phyloP scores from a whole-genome alignment of 1,140 invertebrate species.

The Macrosteles quadrilineatus region DNA sequence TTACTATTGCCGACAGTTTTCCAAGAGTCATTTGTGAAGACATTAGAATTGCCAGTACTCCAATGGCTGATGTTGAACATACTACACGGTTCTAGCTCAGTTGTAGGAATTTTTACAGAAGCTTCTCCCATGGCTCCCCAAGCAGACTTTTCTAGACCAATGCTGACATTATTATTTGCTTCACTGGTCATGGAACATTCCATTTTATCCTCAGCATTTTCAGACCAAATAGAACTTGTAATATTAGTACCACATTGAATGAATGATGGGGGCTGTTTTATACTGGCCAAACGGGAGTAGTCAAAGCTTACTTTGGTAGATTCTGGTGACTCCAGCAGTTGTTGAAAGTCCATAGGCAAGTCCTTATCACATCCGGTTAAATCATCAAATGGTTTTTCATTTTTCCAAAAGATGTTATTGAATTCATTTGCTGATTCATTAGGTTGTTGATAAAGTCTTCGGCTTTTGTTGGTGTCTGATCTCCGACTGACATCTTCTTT shows the following conservation, averaged over 20 bases:
- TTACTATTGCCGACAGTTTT: background rate
- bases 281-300: background rate
- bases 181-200: slow-evolving; percentile 12
- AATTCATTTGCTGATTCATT: slow-evolving; percentile 62
- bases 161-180: background rate
- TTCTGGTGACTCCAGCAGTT: slow-evolving; percentile 57
- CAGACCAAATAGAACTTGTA: slow-evolving; percentile 52
- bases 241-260: slow-evolving; percentile 52
- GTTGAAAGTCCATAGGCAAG: slow-evolving; percentile 58
- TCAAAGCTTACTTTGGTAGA: slow-evolving; percentile 32
- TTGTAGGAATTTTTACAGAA: background rate
- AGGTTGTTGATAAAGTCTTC: slow-evolving; percentile 48
- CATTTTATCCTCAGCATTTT: slow-evolving; percentile 38
- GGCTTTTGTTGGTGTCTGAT: slow-evolving; percentile 30
- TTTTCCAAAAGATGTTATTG: slow-evolving; percentile 64
- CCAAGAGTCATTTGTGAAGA: background rate
- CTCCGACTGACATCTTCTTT: slow-evolving; percentile 33
- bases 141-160: background rate
- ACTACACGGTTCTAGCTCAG: background rate
- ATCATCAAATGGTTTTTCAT: slow-evolving; percentile 50
- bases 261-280: slow-evolving; percentile 38
- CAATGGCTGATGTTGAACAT: background rate
- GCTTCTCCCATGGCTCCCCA: background rate
- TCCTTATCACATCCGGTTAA: slow-evolving; percentile 58
- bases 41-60: background rate